Conservation (phyloP, 2,888 invertebrate species). For the Lissocephala sabroskyi region DNA sequence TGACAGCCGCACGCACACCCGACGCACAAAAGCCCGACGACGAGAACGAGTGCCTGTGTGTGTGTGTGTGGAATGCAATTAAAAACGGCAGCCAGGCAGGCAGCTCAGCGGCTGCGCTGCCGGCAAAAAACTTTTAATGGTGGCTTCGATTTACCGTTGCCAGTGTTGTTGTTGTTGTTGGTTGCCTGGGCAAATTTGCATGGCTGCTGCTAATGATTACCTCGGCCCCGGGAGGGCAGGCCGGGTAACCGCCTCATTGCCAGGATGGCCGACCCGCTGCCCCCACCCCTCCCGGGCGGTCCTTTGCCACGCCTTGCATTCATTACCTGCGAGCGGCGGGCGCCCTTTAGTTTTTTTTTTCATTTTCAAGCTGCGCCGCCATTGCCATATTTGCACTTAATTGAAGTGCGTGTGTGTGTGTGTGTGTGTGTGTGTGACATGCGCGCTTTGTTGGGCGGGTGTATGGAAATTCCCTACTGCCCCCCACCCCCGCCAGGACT, state of each 20-base stretch:
- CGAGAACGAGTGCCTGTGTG: not conserved
- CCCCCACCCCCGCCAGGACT: too few relatives aligned
- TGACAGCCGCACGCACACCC: not conserved
- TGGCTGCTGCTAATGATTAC: slow-evolving; percentile 66
- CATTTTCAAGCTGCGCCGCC: slow-evolving; percentile 51
- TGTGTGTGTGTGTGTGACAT: slow-evolving; percentile 10
- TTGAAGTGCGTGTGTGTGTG: slow-evolving; percentile 47
- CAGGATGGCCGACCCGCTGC: too few relatives aligned
- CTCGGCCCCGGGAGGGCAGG: slow-evolving; percentile 11
- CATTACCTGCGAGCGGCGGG: too few relatives aligned
- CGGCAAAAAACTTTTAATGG: slow-evolving; percentile 47
- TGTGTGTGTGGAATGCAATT: slow-evolving; percentile 48
- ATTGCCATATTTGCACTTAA: slow-evolving; percentile 65
- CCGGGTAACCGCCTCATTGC: too few relatives aligned
- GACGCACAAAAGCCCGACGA: not conserved
- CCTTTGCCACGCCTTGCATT: slow-evolving; percentile 8
- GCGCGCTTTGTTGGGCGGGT: slow-evolving; percentile 5
- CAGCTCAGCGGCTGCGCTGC: slow-evolving; percentile 17
- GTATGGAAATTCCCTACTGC: too few relatives aligned
- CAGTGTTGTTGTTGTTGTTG: slow-evolving; percentile 29
- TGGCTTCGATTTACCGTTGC: slow-evolving; percentile 49
- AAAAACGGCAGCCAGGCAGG: slow-evolving; percentile 61
- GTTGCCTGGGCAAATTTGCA: slow-evolving; percentile 52
- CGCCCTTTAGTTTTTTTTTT: too few relatives aligned
- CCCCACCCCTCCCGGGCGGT: slow-evolving; percentile 13